Evolutionary conservation across 1,140 invertebrate species (phyloP).

Genomic region (Papilio dardanus): DNA sequence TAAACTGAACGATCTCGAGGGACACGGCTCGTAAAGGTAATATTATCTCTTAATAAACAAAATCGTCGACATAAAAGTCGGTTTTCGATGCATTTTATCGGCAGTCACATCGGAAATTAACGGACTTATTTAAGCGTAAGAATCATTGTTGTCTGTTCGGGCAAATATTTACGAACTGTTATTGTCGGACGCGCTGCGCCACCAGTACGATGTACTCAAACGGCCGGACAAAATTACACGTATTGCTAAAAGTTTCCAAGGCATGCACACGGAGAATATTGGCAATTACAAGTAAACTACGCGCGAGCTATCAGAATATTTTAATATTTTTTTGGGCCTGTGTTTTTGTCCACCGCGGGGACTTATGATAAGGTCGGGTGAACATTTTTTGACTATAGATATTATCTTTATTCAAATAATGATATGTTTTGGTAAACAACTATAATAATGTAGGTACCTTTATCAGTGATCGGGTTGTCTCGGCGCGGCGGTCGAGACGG

Average conservation of each 20-base stretch:
- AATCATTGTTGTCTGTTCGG: conserved; percentile 40
- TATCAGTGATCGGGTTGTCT: conserved; percentile 69
- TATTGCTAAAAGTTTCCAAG: conserved; percentile 12
- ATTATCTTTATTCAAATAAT: background rate
- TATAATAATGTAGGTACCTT: conserved; percentile 59
- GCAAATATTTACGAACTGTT: conserved; percentile 26
- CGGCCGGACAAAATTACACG: background rate
- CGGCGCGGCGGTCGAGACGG: conserved; percentile 70
- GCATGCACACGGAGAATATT: background rate
- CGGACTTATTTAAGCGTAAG: conserved; percentile 55
- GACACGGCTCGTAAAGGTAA: conserved; percentile 78
- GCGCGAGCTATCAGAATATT: background rate
- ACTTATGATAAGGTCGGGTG: no score
- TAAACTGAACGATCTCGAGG: conserved; percentile 68
- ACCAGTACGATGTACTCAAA: background rate
- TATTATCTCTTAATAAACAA: conserved; percentile 81
- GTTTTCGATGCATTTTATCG: conserved; percentile 71
- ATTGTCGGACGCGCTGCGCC: conserved; percentile 12
- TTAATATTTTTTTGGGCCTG: background rate
- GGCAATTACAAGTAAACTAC: conserved; percentile 7
- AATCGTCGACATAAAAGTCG: conserved; percentile 74
- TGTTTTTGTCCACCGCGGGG: background rate
- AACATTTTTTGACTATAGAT: background rate
- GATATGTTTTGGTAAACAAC: background rate
- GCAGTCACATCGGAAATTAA: conserved; percentile 63